Evolutionary conservation across 2,888 invertebrate species (phyloP).

Genomic region (Rotaria socialis): DNA sequence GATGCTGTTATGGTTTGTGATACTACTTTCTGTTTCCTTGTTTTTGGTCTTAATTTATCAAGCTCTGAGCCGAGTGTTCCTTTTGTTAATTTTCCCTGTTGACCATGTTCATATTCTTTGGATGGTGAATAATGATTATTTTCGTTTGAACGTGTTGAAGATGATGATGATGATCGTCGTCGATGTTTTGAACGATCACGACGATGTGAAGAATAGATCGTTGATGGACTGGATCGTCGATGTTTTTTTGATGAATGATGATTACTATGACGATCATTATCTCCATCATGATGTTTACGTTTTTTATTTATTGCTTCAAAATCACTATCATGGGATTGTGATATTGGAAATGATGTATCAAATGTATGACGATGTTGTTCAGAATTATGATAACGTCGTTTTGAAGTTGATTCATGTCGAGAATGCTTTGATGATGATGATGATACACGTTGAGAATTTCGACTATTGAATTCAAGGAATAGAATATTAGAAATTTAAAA

Average conservation of each 20-base stretch:
- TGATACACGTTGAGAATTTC: not conserved
- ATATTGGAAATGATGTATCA: not conserved
- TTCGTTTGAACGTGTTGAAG: not conserved
- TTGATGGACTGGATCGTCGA: constrained; percentile 9
- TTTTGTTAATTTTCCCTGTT: not conserved
- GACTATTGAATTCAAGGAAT: not conserved
- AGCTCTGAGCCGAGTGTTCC: not conserved
- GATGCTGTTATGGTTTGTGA: not conserved
- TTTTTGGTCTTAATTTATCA: not conserved
- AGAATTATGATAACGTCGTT: not conserved
- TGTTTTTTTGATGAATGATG: not conserved
- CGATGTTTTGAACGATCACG: not conserved
- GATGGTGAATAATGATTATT: not conserved
- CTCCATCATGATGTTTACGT: not conserved
- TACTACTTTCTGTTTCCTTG: not conserved
- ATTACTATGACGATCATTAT: not conserved
- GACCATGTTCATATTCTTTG: not conserved
- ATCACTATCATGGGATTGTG: not conserved
- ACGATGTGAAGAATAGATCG: not conserved
- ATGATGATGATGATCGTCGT: not conserved
- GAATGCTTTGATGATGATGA: too few relatives aligned
- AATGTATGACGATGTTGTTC: not conserved
- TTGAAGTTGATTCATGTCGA: not conserved
- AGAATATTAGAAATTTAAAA: too few relatives aligned
- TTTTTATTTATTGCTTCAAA: not conserved